phyloP scores from a whole-genome alignment of 2,113 vertebrate genomes.

The Scytalopus superciliaris region DNA sequence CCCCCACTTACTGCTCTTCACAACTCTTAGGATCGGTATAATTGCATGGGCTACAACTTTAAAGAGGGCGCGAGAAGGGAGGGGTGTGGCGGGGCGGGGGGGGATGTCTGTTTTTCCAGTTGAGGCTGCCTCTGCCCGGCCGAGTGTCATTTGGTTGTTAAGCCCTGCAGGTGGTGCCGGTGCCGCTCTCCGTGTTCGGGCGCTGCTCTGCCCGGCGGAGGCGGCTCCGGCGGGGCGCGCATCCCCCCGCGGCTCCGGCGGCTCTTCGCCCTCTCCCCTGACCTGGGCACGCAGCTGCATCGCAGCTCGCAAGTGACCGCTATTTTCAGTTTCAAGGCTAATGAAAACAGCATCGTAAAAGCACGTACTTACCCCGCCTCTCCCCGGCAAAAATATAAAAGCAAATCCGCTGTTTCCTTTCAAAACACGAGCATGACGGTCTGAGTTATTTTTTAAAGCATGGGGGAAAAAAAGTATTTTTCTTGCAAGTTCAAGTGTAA shows the following conservation, averaged over 20 bases:
- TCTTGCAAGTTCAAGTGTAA: background rate
- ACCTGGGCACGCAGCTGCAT: background rate
- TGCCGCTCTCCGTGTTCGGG: too few species aligned
- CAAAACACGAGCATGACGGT: background rate
- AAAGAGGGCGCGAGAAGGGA: background rate
- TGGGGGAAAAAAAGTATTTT: background rate
- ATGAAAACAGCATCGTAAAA: background rate
- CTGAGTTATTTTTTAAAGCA: background rate
- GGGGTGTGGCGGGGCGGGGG: fast-evolving
- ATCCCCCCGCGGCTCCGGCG: background rate
- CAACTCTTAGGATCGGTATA: background rate
- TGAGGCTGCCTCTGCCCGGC: background rate
- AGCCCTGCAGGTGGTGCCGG: background rate
- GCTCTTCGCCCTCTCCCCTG: background rate
- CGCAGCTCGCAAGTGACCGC: background rate
- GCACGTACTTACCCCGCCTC: background rate
- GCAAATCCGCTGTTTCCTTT: background rate
- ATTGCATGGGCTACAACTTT: background rate
- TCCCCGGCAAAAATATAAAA: background rate
- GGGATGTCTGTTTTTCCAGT: too few species aligned
- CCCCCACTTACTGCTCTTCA: background rate
- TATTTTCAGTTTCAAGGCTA: background rate
- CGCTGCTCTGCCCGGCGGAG: background rate
- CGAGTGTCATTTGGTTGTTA: background rate
- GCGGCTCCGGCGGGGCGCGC: background rate